phyloP scores from a whole-genome alignment of 2,888 invertebrate genomes.

The Troilus luridus region DNA sequence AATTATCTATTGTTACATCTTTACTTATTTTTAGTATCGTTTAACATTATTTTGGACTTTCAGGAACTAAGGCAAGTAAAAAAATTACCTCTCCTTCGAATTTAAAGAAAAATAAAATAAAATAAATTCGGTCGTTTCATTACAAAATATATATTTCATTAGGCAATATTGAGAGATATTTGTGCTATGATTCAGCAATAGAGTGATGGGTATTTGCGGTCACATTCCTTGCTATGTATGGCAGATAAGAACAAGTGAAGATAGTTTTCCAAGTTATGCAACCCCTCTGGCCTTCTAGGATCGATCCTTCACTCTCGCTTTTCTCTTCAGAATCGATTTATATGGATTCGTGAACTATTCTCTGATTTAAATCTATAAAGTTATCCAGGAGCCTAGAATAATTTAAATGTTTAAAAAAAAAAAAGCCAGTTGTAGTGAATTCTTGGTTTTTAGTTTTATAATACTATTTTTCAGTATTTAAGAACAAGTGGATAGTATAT shows the following conservation, averaged over 20 bases:
- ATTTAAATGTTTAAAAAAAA: no score
- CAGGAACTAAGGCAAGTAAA: background rate
- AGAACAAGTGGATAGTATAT: no score
- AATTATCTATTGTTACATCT: no score
- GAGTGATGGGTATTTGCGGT: constrained; percentile 18
- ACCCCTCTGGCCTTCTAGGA: background rate
- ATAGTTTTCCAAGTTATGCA: background rate
- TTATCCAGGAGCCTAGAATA: no score
- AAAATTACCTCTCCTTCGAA: background rate
- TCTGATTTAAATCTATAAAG: background rate
- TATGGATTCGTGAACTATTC: background rate
- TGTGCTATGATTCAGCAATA: background rate
- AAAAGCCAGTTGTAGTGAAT: no score
- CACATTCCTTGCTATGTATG: background rate
- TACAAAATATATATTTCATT: background rate
- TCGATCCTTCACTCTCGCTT: background rate
- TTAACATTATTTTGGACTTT: no score
- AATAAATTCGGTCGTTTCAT: background rate
- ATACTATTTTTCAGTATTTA: no score
- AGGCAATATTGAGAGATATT: background rate
- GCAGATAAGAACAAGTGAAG: background rate
- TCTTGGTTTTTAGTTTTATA: no score
- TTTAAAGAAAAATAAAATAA: background rate
- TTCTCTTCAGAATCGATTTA: background rate
- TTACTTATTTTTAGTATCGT: no score